These are phyloP conservation scores for Saccopteryx leptura DNA, from an alignment of 2,113 vertebrate species.

Conservation along the genomic window DNA sequence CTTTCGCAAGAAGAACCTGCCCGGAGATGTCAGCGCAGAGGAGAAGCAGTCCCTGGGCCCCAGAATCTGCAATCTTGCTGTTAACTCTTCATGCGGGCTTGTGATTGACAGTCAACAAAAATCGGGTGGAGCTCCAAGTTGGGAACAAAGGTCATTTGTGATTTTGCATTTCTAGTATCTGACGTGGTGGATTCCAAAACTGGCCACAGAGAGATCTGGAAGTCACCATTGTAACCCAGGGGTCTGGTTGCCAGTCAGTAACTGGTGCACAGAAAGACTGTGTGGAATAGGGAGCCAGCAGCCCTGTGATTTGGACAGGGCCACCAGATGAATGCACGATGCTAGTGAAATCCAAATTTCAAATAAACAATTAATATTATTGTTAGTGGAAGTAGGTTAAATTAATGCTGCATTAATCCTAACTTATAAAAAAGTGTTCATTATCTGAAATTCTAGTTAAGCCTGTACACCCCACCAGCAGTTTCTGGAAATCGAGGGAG, in stretches of 20 bases:
- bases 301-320: background rate
- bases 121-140: background rate
- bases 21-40: background rate
- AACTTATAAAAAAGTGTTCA: background rate
- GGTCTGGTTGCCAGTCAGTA: background rate
- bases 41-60: background rate
- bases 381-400: background rate
- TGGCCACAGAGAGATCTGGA: background rate
- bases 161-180: background rate
- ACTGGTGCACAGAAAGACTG: too few species aligned
- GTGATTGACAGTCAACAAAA: background rate
- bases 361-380: background rate
- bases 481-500: background rate
- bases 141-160: background rate
- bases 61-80: background rate
- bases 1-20: background rate
- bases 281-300: accelerated
- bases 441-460: background rate
- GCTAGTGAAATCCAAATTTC: background rate
- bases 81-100: background rate
- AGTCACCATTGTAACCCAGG: background rate
- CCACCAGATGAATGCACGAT: background rate
- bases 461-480: background rate
- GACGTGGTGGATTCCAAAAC: background rate
- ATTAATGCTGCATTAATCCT: too few species aligned